Evolutionary conservation across 2,888 invertebrate genomes (phyloP), one percentile per base, ranked within the genome.

Genomic region (Bombyx huttoni): DNA sequence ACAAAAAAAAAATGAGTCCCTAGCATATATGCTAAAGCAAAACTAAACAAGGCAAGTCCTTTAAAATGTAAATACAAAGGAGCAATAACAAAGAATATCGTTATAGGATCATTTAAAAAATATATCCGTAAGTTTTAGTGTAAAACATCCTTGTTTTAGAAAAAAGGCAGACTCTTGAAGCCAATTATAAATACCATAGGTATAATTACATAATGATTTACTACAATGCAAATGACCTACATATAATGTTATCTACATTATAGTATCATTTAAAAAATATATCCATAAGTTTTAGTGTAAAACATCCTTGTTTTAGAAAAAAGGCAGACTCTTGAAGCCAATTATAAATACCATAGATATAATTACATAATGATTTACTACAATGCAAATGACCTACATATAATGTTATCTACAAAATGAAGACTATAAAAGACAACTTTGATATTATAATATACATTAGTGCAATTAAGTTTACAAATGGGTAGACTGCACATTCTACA

Each of bases 211-310:
- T 24, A 40, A 40, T 40, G 40, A 6, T 40, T 40, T 40, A 40
- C 40, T 40, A 40, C 40, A 10, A 40, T 40, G 7, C 40, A 12
- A 40, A 10, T 40, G 40, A 40, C 40, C 65, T 64, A 68, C 59
- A 67, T 64, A 64, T 64, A 68, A 70, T 66, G 65, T 63, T 72
- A 73, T 72, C 69, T 70, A 73, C 74, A 67, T 24, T 3, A 24
- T 24, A 24, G 24, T 2, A 24, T 24, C 24, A 24, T 24, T 24
- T 24, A 24, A 24, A 24, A 24, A 24, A 24, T 24, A 24, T 24
- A 24, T 24, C 5, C 24, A 24, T 24, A 24, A 3, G 24, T 24
- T 24, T 24, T 5, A 24, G n/a, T 24, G 24, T 24, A 24, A 24
- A 24, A 40, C 7, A 40, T 40, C 3, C 40, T 6, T 40, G 40